These are phyloP conservation scores for Plodia interpunctella DNA, from an alignment of 1,140 invertebrate genomes.

Conservation along the genomic window DNA sequence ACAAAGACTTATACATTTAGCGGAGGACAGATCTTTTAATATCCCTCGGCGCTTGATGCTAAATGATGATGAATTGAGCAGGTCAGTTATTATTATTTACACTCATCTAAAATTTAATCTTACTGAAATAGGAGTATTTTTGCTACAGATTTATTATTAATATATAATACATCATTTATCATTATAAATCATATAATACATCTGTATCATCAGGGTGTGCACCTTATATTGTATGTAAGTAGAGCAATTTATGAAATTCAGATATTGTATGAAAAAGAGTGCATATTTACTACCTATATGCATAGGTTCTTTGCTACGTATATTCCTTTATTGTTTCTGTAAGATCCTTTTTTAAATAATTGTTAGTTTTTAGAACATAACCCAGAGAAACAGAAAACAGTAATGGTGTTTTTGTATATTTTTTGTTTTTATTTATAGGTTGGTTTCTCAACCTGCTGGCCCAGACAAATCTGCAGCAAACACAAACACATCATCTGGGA, in stretches of 20 bases:
- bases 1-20: conserved; percentile 54
- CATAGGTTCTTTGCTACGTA: too few relatives aligned
- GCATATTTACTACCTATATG: too few relatives aligned
- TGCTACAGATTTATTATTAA: background rate
- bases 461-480: conserved; percentile 35
- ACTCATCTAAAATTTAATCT: too few relatives aligned
- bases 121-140: too few relatives aligned
- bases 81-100: conserved; percentile 19
- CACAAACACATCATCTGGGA: conserved; percentile 57
- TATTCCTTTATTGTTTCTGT: too few relatives aligned
- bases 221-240: too few relatives aligned
- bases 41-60: conserved; percentile 29
- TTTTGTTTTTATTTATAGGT: conserved; percentile 20
- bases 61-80: conserved; percentile 39
- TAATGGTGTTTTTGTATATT: background rate
- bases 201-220: too few relatives aligned
- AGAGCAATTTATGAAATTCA: too few relatives aligned
- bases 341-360: too few relatives aligned
- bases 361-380: background rate
- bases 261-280: too few relatives aligned
- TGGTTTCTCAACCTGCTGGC: conserved; percentile 23
- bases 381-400: background rate
- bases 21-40: conserved; percentile 59
- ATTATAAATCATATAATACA: too few relatives aligned
- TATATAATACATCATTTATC: too few relatives aligned